These are phyloP conservation scores for Limnephilus marmoratus DNA, from an alignment of 2,888 invertebrate species.

Conservation along the genomic window DNA sequence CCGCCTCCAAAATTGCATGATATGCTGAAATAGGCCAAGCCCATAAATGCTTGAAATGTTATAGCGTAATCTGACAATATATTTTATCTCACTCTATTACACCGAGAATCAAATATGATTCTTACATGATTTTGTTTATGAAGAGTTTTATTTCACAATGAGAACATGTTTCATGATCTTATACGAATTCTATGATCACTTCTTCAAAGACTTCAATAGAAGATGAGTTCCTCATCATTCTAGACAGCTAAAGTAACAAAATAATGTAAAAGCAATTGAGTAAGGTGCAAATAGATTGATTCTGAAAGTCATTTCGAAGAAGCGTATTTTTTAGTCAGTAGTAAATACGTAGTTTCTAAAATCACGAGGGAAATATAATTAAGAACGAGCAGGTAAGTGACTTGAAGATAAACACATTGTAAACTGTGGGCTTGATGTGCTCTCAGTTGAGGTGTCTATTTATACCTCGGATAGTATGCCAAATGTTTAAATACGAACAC, in stretches of 20 bases:
- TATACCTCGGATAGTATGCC: conserved; percentile 60
- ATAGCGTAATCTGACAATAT: too few species aligned
- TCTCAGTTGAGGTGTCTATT: conserved; percentile 58
- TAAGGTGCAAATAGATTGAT: not conserved
- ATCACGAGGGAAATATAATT: not conserved
- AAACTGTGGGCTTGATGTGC: conserved; percentile 53
- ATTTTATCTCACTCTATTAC: not conserved
- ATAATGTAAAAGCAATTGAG: too few species aligned
- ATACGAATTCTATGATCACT: not conserved
- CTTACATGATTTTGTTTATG: not conserved
- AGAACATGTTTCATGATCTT: not conserved
- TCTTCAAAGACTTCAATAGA: not conserved
- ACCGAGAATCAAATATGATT: not conserved
- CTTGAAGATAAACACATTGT: conserved; percentile 55
- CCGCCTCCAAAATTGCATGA: too few species aligned
- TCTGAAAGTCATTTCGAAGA: not conserved
- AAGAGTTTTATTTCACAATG: too few species aligned
- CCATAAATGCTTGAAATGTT: too few species aligned
- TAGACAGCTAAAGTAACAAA: not conserved
- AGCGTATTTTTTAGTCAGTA: not conserved
- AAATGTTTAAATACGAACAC: conserved; percentile 50
- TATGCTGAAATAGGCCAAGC: too few species aligned
- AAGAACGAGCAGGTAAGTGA: conserved; percentile 9
- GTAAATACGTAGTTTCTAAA: not conserved
- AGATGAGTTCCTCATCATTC: not conserved